These are phyloP conservation scores for Lophotis ruficrista DNA, from an alignment of 2,113 vertebrate species.

Conservation along the genomic window DNA sequence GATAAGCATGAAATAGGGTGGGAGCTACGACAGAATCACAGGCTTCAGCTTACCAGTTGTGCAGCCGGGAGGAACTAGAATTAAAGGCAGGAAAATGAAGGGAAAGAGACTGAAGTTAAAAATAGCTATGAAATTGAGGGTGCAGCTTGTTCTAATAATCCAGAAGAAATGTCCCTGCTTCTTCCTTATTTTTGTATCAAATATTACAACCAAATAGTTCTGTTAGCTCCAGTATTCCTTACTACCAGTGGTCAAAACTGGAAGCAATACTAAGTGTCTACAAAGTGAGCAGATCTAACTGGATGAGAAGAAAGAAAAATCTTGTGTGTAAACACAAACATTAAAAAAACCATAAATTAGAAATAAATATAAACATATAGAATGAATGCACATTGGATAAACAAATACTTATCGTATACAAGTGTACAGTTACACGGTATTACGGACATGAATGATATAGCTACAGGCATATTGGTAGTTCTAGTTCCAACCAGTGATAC, in stretches of 20 bases:
- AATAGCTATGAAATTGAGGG: background rate
- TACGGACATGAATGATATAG: background rate
- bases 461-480: background rate
- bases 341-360: background rate
- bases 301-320: background rate
- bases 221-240: background rate
- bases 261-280: background rate
- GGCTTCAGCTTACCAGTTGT: background rate
- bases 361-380: background rate
- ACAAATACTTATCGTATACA: background rate
- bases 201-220: background rate
- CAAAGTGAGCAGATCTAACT: background rate
- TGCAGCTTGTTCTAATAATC: background rate
- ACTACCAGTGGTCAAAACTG: background rate
- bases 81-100: background rate
- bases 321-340: rapidly evolving
- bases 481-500: background rate
- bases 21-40: background rate
- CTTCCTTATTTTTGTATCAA: background rate
- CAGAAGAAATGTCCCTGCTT: background rate
- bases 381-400: background rate
- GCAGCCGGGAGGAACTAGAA: background rate
- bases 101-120: background rate
- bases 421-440: rapidly evolving
- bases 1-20: constrained; percentile 6